Evolutionary conservation across 2,797 vertebrate genomes (phyloP), one percentile per base, ranked within the genome.

Genomic region (Momotus momota): DNA sequence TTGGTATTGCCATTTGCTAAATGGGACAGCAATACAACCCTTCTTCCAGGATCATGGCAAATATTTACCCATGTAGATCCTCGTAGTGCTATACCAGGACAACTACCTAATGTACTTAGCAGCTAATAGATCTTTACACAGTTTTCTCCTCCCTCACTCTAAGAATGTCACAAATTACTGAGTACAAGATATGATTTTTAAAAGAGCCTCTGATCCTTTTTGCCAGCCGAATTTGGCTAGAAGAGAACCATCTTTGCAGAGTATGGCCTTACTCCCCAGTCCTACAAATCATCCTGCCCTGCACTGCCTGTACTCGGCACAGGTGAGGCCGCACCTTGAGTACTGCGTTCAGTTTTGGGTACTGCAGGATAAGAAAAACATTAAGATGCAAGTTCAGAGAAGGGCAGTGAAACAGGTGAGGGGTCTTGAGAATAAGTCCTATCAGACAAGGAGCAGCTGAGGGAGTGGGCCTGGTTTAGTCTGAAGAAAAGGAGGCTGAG

Each of bases 21-120:
- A 46, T 0, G 2, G 1, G 3, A 25, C 8, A 33, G 15, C 61
- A 71, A 46, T 15, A 57, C 12, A 62, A 15, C 7, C 10, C 9
- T 1, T 60, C 22, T 71, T 64, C 21, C 38, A 46, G 12, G 10
- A 71, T 81, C 18, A 22, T 33, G 21, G 23, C 33, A 90, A 86
- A 31, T 61, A 57, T 81, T 90, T 85, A 81, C 26, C 1, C 7
- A 26, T 9, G 10, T 2, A 17, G 31, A 14, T 14, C 2, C 1
- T 58, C 51, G 22, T 23, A 54, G 20, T 26, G 20, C 15, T 74
- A 3, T n/a, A 33, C 5, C 10, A 67, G 35, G 20, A 31, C 17
- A 58, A 8, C 27, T 35, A 46, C 5, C 31, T 80, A 43, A 57
- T 7, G 5, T 2, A 74, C 9, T 48, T 26, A 81, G 10, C 12